Evolutionary conservation across 2,888 invertebrate genomes (phyloP).

Genomic region (Agrochola litura): DNA sequence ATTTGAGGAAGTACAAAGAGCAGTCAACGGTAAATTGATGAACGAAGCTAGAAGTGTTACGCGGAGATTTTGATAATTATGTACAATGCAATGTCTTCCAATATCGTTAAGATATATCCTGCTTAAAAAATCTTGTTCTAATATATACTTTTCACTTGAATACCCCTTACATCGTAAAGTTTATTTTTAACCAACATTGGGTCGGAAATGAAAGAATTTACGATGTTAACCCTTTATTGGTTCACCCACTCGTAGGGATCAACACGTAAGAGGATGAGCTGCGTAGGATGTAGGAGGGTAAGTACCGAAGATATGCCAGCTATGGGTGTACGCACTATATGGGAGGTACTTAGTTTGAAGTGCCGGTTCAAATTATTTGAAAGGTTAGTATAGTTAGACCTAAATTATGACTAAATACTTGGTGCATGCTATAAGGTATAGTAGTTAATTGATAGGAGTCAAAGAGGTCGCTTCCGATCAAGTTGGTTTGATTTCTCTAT

Average conservation of each 20-base stretch:
- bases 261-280: slow-evolving; percentile 1
- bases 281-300: background rate
- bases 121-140: background rate
- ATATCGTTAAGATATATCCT: background rate
- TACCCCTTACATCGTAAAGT: background rate
- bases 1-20: background rate
- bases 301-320: background rate
- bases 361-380: background rate
- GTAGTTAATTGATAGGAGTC: background rate
- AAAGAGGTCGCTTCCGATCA: background rate
- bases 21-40: background rate
- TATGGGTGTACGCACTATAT: background rate
- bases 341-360: slow-evolving; percentile 9
- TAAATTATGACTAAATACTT: slow-evolving; percentile 2
- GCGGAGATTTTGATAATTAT: background rate
- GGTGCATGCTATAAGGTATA: no score
- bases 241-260: slow-evolving; percentile 19
- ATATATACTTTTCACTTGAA: background rate
- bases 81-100: background rate
- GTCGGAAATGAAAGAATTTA: slow-evolving; percentile 39
- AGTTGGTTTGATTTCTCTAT: background rate
- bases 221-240: slow-evolving; percentile 29
- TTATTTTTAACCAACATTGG: slow-evolving; percentile 25
- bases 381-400: slow-evolving; percentile 19
- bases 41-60: background rate